These are phyloP conservation scores for Manis javanica DNA, from an alignment of 2,797 vertebrate species.

Conservation along the genomic window DNA sequence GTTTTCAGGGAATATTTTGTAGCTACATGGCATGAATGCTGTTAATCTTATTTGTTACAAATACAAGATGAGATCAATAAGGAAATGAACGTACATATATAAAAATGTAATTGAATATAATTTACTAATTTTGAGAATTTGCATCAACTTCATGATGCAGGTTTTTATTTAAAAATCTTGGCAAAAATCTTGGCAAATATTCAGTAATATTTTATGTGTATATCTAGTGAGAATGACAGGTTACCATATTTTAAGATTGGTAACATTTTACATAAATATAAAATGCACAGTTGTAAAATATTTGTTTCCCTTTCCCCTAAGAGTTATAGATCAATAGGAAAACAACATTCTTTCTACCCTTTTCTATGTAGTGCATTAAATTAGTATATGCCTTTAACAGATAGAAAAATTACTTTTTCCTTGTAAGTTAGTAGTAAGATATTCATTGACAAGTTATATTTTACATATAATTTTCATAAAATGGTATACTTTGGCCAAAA, in stretches of 20 bases:
- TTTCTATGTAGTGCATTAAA: neutral
- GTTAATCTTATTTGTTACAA: neutral
- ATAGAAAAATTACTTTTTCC: neutral
- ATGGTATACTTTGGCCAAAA: neutral
- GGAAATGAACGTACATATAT: neutral
- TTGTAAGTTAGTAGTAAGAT: neutral
- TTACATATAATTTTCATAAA: neutral
- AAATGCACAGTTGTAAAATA: neutral
- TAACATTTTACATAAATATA: neutral
- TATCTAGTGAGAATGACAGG: neutral
- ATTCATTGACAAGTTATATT: neutral
- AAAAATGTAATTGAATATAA: neutral
- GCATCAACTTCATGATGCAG: neutral
- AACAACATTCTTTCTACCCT: neutral
- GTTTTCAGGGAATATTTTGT: neutral
- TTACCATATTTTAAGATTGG: neutral
- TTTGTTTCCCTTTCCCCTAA: neutral
- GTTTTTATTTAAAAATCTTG: neutral
- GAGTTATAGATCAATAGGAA: neutral
- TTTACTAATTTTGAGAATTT: slow-evolving; percentile 35
- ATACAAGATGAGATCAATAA: neutral
- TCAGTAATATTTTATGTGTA: neutral
- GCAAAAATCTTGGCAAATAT: neutral
- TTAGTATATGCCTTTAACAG: neutral
- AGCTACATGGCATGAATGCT: neutral